Conservation (phyloP, 2,888 invertebrate species). For the Ormyrus labotus region DNA sequence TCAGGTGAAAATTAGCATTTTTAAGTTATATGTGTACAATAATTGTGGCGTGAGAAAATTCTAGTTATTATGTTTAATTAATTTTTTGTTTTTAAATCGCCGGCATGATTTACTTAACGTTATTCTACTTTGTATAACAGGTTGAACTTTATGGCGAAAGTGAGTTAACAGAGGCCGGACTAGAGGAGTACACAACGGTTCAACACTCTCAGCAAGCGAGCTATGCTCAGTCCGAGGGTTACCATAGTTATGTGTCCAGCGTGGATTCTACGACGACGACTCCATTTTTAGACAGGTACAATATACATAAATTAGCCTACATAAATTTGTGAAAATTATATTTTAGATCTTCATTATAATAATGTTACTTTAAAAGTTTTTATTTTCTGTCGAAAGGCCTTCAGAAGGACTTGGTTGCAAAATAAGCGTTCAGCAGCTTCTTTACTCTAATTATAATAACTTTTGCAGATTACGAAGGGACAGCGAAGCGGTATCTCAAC, state of each 20-base stretch:
- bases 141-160: constrained; percentile 72
- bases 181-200: constrained; percentile 77
- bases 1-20: constrained; percentile 63
- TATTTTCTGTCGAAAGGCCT: too few relatives aligned
- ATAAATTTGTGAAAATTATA: constrained; percentile 47
- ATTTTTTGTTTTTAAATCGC: background rate
- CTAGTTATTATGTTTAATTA: background rate
- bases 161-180: constrained; percentile 75
- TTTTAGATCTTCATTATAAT: constrained; percentile 30
- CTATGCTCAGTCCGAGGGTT: constrained; percentile 88
- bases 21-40: background rate
- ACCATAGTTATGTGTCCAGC: constrained; percentile 88
- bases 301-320: too few relatives aligned
- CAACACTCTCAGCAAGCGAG: constrained; percentile 84
- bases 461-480: constrained; percentile 78
- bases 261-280: constrained; percentile 84
- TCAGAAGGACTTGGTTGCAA: too few relatives aligned
- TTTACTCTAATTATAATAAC: background rate
- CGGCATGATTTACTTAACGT: background rate
- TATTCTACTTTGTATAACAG: constrained; percentile 57
- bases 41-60: background rate
- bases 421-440: background rate
- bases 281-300: constrained; percentile 84
- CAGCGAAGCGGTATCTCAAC: constrained; percentile 78
- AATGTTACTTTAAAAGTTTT: background rate